phyloP scores from a whole-genome alignment of 2,113 vertebrate genomes.

The Cinclus cinclus region DNA sequence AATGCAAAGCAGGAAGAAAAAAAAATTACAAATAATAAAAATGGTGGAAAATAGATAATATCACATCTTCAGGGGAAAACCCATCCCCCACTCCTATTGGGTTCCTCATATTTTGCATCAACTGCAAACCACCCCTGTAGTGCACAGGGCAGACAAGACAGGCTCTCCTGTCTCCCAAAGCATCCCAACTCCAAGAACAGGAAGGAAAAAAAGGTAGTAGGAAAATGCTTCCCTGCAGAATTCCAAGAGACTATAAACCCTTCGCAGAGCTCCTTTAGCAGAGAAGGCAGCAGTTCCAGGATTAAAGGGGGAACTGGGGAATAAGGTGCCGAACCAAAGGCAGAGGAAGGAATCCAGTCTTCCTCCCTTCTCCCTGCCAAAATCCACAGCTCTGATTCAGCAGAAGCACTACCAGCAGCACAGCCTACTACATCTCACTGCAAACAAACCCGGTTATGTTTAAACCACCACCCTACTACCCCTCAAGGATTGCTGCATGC shows the following conservation, averaged over 20 bases:
- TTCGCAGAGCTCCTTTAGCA: not conserved
- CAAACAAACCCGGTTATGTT: not conserved
- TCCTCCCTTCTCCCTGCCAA: not conserved
- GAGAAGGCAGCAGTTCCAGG: not conserved
- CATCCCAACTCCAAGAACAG: not conserved
- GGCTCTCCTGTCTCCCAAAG: not conserved
- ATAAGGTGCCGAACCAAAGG: not conserved
- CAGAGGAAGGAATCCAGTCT: not conserved
- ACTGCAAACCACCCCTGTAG: not conserved
- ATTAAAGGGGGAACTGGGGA: not conserved
- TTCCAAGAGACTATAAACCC: not conserved
- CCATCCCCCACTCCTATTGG: not conserved
- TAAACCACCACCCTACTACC: not conserved
- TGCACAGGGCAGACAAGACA: not conserved
- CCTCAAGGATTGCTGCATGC: conserved; percentile 29
- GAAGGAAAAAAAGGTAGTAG: not conserved
- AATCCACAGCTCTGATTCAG: conserved; percentile 33
- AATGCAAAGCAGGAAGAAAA: not conserved
- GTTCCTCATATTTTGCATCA: not conserved
- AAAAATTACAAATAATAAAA: not conserved
- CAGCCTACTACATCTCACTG: not conserved
- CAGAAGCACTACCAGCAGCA: not conserved
- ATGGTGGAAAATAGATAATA: not conserved
- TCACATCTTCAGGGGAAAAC: not conserved
- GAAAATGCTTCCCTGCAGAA: not conserved